Conservation (phyloP, 2,797 vertebrate species). For the Acanthis flammea region DNA sequence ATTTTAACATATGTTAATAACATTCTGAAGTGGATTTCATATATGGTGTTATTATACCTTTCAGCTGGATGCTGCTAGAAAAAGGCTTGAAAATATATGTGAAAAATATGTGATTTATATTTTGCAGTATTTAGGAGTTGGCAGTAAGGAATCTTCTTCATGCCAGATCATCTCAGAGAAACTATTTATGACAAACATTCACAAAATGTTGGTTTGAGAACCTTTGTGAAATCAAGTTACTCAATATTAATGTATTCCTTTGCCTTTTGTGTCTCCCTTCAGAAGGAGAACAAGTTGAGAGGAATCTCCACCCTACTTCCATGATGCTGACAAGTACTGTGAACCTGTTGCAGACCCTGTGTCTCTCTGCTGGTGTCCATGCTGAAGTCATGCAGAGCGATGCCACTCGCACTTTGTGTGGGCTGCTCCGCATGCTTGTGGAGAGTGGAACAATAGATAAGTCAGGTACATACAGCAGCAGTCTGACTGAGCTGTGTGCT, state of each 20-base stretch:
- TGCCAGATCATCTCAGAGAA: neutral
- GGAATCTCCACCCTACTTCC: conserved; percentile 91
- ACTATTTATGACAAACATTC: neutral
- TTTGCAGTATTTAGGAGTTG: neutral
- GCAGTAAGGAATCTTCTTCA: neutral
- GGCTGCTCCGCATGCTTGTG: conserved; percentile 91
- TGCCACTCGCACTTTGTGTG: conserved; percentile 90
- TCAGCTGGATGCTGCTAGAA: neutral
- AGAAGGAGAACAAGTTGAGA: conserved; percentile 90
- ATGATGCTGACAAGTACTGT: conserved; percentile 94
- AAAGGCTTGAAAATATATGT: neutral
- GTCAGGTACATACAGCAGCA: conserved; percentile 74
- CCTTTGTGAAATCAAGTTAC: neutral
- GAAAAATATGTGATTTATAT: neutral
- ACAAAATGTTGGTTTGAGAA: neutral
- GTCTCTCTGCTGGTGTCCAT: conserved; percentile 90
- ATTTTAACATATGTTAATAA: neutral
- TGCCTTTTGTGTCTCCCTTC: conserved; percentile 6
- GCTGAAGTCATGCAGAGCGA: conserved; percentile 92
- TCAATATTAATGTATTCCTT: neutral
- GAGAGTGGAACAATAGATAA: conserved; percentile 92
- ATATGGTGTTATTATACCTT: neutral
- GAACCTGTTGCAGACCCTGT: conserved; percentile 91
- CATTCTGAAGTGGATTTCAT: neutral
- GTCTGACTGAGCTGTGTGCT: neutral